A percentile compares a stretch with the other conserved stretches of the same genome.
Conservation (phyloP, 2,113 vertebrate genomes). For the Elaphurus davidianus region DNA sequence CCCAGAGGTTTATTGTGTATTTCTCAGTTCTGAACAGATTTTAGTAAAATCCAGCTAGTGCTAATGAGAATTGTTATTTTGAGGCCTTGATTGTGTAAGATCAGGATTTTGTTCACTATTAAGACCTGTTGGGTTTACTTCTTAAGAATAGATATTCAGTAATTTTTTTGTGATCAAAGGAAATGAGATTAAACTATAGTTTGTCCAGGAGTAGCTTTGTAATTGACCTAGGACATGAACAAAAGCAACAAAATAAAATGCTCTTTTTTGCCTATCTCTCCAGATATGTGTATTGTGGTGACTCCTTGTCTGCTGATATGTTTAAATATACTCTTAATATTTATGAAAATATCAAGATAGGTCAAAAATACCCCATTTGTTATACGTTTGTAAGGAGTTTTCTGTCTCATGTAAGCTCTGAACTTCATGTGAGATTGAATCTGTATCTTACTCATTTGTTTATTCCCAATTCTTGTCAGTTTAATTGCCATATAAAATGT, state of each 20-base stretch:
- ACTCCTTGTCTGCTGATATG: not conserved
- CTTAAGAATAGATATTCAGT: not conserved
- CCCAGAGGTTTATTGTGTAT: not conserved
- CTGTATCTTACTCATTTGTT: not conserved
- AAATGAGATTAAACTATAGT: not conserved
- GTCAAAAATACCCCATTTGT: not conserved
- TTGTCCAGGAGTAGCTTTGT: not conserved
- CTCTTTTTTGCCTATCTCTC: not conserved
- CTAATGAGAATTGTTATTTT: not conserved
- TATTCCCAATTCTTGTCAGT: not conserved
- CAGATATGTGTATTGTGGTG: not conserved
- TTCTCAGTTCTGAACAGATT: not conserved
- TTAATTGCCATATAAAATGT: not conserved
- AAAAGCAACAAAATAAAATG: not conserved
- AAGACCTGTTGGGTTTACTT: not conserved
- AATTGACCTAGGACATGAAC: not conserved
- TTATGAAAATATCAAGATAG: not conserved
- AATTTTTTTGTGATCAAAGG: not conserved
- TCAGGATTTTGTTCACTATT: not conserved
- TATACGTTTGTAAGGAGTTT: not conserved
- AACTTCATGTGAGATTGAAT: not conserved
- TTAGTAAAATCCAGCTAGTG: not conserved
- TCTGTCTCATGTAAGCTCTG: not conserved
- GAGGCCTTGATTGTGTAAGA: not conserved
- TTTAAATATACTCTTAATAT: not conserved